Percentiles rank a stretch among this genome's conserved stretches.
Evolutionary conservation across 2,888 invertebrate genomes (phyloP).

Genomic region (Pachymerium ferrugineum): DNA sequence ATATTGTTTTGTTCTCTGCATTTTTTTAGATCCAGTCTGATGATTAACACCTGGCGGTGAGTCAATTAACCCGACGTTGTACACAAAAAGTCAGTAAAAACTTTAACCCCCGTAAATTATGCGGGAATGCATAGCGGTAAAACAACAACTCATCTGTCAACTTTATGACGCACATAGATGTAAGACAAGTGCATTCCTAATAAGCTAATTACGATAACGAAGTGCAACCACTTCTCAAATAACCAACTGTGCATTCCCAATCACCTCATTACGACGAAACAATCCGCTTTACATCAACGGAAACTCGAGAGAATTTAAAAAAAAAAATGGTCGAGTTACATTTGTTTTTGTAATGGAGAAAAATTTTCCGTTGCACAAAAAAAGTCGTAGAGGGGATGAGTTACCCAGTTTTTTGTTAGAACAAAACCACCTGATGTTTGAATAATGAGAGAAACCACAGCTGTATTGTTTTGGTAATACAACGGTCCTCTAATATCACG

Average conservation of each 20-base stretch:
- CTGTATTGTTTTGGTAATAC: too few relatives aligned
- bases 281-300: neutral
- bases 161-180: neutral
- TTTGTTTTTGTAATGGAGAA: neutral
- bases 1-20: neutral
- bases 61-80: neutral
- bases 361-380: neutral
- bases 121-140: neutral
- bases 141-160: neutral
- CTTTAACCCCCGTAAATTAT: neutral
- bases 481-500: too few relatives aligned
- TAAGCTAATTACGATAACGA: slow-evolving; percentile 18
- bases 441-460: neutral
- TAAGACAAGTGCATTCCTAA: neutral
- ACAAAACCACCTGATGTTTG: neutral
- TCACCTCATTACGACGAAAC: neutral
- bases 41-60: slow-evolving; percentile 3
- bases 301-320: neutral
- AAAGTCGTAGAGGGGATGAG: too few relatives aligned
- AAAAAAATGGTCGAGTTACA: neutral
- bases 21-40: neutral
- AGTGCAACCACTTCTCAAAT: neutral
- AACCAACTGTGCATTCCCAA: neutral
- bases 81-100: neutral
- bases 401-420: too few relatives aligned